Evolutionary conservation across 1,140 invertebrate species (phyloP).

Genomic region (Megalopta genalis): DNA sequence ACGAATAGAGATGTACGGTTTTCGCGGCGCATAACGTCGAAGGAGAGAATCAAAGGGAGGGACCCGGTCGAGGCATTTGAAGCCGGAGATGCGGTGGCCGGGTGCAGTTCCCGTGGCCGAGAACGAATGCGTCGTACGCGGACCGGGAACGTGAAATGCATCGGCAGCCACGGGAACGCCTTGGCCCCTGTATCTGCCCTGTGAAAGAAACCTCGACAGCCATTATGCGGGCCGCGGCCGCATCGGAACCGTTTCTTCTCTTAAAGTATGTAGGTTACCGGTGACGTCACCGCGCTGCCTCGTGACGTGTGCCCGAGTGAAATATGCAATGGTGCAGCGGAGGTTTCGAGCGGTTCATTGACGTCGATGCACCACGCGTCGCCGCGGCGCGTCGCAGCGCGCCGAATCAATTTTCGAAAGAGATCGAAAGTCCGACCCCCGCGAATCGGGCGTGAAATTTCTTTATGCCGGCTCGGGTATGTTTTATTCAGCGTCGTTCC

Average conservation of each 20-base stretch:
- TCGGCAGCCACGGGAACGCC: not conserved
- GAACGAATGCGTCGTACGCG: not conserved
- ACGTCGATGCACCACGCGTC: constrained; percentile 2
- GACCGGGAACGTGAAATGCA: not conserved
- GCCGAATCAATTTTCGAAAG: not conserved
- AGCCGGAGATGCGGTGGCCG: not conserved
- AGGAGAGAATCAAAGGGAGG: not conserved
- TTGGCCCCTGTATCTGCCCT: not conserved
- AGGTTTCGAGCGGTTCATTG: constrained; percentile 23
- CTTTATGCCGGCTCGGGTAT: no score
- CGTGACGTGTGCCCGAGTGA: constrained; percentile 21
- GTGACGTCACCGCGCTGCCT: constrained; percentile 27
- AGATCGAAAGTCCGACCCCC: not conserved
- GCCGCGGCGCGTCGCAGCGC: not conserved
- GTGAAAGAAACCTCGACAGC: not conserved
- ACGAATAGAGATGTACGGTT: not conserved
- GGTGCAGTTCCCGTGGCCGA: not conserved
- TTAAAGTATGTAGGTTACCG: constrained; percentile 50
- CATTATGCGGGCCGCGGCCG: not conserved
- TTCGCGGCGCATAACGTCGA: not conserved
- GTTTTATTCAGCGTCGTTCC: no score
- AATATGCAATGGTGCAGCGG: constrained; percentile 28
- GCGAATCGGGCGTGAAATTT: not conserved
- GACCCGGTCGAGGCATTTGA: not conserved
- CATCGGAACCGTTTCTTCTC: constrained; percentile 21